Evolutionary conservation across 2,113 vertebrate species (phyloP).

Genomic region (Chionis minor): DNA sequence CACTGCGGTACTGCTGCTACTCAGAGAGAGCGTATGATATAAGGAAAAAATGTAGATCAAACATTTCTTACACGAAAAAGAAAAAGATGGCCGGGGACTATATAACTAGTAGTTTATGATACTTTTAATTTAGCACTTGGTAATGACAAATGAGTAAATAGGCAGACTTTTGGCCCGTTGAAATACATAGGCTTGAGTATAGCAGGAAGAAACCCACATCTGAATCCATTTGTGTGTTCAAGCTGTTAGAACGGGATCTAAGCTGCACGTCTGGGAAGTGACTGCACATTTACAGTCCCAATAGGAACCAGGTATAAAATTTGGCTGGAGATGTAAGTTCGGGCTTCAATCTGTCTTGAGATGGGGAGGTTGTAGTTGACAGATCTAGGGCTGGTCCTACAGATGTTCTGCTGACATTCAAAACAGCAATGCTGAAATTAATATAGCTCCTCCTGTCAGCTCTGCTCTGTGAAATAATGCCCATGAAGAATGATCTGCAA

Average conservation of each 20-base stretch:
- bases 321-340: neutral
- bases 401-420: conserved; percentile 29
- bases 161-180: neutral
- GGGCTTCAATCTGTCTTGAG: neutral
- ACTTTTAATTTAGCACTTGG: neutral
- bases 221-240: neutral
- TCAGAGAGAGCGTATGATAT: neutral
- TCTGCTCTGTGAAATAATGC: conserved; percentile 37
- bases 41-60: neutral
- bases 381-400: conserved; percentile 1
- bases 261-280: neutral
- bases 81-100: neutral
- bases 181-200: neutral
- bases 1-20: neutral
- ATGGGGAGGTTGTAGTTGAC: neutral
- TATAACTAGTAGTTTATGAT: neutral
- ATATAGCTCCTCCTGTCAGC: conserved; percentile 27
- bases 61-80: neutral
- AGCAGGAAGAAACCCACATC: neutral
- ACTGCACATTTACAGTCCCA: neutral
- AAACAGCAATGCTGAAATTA: conserved; percentile 22
- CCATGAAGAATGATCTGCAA: conserved; percentile 51
- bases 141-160: neutral
- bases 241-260: neutral
- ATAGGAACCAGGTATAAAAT: conserved; percentile 35